These are phyloP conservation scores for Isoperla grammatica DNA, from an alignment of 2,888 invertebrate genomes.

Conservation along the genomic window DNA sequence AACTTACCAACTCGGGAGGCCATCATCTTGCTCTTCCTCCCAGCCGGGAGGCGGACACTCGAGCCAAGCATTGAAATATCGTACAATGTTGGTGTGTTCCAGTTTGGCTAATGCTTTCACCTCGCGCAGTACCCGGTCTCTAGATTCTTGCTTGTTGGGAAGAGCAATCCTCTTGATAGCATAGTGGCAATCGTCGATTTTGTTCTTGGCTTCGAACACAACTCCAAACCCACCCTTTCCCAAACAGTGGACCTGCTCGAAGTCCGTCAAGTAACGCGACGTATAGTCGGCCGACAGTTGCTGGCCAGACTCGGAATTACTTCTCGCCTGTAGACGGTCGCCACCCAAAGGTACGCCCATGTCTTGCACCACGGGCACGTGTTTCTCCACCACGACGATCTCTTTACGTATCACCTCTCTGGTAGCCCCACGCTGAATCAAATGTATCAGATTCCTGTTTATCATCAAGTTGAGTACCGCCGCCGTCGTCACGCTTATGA, in stretches of 20 bases:
- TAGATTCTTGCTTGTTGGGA: slow-evolving; percentile 68
- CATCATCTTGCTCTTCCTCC: slow-evolving; percentile 73
- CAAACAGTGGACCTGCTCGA: slow-evolving; percentile 66
- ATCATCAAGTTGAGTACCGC: slow-evolving; percentile 61
- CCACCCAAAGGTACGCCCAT: slow-evolving; percentile 40
- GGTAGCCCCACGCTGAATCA: background rate
- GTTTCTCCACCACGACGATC: slow-evolving; percentile 44
- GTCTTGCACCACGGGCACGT: slow-evolving; percentile 36
- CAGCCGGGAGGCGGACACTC: slow-evolving; percentile 86
- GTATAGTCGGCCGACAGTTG: slow-evolving; percentile 40
- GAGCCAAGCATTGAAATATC: slow-evolving; percentile 94
- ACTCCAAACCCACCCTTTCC: slow-evolving; percentile 94
- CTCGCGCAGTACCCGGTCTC: slow-evolving; percentile 87
- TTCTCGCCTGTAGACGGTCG: slow-evolving; percentile 36
- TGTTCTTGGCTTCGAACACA: slow-evolving; percentile 91
- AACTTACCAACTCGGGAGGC: slow-evolving; percentile 48
- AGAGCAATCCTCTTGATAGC: slow-evolving; percentile 92
- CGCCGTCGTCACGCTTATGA: slow-evolving; percentile 61
- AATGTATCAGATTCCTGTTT: slow-evolving; percentile 22
- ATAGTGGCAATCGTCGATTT: slow-evolving; percentile 89
- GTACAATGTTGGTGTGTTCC: slow-evolving; percentile 91
- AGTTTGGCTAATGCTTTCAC: slow-evolving; percentile 91
- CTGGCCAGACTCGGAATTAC: slow-evolving; percentile 39
- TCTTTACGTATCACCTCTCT: slow-evolving; percentile 34
- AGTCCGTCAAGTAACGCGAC: slow-evolving; percentile 76